phyloP scores from a whole-genome alignment of 1,140 invertebrate genomes.

The Drosophila truncata region DNA sequence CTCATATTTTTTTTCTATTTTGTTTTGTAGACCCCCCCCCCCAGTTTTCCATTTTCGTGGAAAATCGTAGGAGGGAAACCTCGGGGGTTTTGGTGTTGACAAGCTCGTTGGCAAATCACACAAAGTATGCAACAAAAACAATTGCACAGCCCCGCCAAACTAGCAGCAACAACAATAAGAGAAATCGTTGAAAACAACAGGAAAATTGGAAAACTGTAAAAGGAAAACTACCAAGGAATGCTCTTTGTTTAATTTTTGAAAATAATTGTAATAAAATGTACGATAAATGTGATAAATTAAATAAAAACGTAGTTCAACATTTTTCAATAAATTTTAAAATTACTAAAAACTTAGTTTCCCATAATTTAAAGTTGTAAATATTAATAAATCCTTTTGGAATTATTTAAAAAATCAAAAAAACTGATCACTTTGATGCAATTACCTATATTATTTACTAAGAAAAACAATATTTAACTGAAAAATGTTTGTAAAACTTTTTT shows the following conservation, averaged over 20 bases:
- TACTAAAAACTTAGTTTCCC: too few relatives aligned
- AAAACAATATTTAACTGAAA: too few relatives aligned
- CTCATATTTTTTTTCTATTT: not conserved
- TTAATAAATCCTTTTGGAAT: not conserved
- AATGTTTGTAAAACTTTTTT: too few relatives aligned
- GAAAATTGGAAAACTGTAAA: not conserved
- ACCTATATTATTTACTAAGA: too few relatives aligned
- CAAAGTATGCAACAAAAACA: slow-evolving; percentile 54
- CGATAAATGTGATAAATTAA: too few relatives aligned
- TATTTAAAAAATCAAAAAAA: too few relatives aligned
- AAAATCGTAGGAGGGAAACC: not conserved
- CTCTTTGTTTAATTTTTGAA: not conserved
- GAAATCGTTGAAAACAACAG: slow-evolving; percentile 14
- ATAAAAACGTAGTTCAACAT: too few relatives aligned
- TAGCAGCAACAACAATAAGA: not conserved
- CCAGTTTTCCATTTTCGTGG: slow-evolving; percentile 13
- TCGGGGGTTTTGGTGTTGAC: slow-evolving; percentile 26
- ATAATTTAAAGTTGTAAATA: too few relatives aligned
- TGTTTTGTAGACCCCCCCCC: not conserved
- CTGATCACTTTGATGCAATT: too few relatives aligned
- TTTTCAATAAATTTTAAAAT: too few relatives aligned
- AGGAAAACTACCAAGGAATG: not conserved
- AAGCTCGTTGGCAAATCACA: slow-evolving; percentile 57
- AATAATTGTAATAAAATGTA: not conserved
- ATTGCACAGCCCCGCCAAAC: slow-evolving; percentile 1